phyloP scores from a whole-genome alignment of 2,797 vertebrate genomes.

The Paedocypris micromegethes region DNA sequence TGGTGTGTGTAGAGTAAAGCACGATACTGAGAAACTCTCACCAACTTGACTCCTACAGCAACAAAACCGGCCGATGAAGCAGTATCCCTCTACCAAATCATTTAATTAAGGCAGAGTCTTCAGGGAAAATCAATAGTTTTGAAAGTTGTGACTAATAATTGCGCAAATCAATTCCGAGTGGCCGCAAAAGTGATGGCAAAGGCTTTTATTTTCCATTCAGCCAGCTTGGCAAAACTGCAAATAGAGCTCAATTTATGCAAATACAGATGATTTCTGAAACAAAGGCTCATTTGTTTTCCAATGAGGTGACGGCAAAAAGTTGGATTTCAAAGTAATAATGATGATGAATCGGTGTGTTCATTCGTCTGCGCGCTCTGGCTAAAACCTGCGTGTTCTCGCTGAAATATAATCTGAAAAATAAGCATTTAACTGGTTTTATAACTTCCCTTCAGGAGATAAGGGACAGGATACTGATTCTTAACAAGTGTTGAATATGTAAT shows the following conservation, averaged over 20 bases:
- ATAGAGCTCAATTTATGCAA: slow-evolving; percentile 38
- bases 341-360: slow-evolving; percentile 29
- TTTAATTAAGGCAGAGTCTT: slow-evolving; percentile 18
- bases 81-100: slow-evolving; percentile 5
- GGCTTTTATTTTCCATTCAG: slow-evolving; percentile 6
- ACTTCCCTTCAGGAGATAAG: too few species aligned
- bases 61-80: neutral
- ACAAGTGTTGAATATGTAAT: too few species aligned
- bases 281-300: slow-evolving; percentile 27
- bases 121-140: slow-evolving; percentile 3
- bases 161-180: slow-evolving; percentile 23
- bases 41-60: neutral
- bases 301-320: slow-evolving; percentile 23
- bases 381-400: slow-evolving; percentile 14
- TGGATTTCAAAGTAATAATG: slow-evolving; percentile 28
- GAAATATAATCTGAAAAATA: neutral
- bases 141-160: slow-evolving; percentile 13
- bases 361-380: slow-evolving; percentile 17
- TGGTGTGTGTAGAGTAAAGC: slow-evolving; percentile 7
- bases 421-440: too few species aligned
- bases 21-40: neutral
- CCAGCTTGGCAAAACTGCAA: slow-evolving; percentile 30
- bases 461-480: too few species aligned
- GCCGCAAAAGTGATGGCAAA: slow-evolving; percentile 15
- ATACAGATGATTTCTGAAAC: slow-evolving; percentile 27